Percentiles rank a stretch among this genome's conserved stretches.
These are phyloP conservation scores for Mionectes macconnelli DNA, from an alignment of 2,113 vertebrate genomes.

Conservation along the genomic window DNA sequence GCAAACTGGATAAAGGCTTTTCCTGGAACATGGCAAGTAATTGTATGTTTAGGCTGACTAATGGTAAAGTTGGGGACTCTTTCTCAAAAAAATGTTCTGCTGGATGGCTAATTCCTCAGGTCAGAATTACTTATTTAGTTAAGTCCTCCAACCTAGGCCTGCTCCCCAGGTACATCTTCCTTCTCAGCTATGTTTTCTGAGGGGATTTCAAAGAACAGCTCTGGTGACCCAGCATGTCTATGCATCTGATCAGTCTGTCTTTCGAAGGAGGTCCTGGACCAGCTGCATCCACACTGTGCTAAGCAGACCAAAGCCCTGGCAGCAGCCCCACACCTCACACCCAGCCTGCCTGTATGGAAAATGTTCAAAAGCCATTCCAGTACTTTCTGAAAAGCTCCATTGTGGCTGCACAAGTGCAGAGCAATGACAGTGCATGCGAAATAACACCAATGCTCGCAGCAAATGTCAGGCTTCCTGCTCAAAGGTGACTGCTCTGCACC, in stretches of 20 bases:
- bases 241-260: background rate
- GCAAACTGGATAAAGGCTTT: background rate
- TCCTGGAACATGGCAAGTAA: background rate
- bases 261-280: background rate
- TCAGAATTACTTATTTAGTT: background rate
- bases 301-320: background rate
- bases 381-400: background rate
- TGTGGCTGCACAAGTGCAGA: background rate
- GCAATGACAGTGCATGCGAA: background rate
- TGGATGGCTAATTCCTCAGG: background rate
- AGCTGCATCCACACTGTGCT: background rate
- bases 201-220: background rate
- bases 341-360: background rate
- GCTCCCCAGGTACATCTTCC: background rate
- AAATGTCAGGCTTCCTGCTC: background rate
- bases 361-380: background rate
- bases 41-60: background rate
- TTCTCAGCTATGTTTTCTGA: background rate
- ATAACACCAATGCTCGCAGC: background rate
- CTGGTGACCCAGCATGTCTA: background rate
- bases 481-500: background rate
- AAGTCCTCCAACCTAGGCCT: background rate
- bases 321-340: background rate
- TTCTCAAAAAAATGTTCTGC: background rate
- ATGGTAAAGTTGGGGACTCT: background rate